A percentile compares a stretch with the other conserved stretches of the same genome.
These are phyloP conservation scores for Amphilophus citrinellus DNA, from an alignment of 2,113 vertebrate genomes.

Conservation along the genomic window DNA sequence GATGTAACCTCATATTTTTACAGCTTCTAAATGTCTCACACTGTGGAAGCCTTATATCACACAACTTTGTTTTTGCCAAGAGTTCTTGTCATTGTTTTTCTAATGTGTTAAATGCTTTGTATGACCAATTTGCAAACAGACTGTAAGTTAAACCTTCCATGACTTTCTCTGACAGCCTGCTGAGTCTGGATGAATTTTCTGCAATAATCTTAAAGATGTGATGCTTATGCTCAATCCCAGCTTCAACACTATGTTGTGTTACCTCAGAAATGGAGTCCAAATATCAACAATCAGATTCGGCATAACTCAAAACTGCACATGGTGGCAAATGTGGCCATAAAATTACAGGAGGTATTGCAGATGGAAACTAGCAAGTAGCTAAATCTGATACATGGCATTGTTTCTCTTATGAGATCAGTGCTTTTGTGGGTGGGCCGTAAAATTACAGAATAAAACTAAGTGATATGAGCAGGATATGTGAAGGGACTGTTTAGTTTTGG, in stretches of 20 bases:
- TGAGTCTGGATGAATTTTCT: neutral
- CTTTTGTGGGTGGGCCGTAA: neutral
- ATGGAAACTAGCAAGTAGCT: neutral
- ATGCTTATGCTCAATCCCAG: too few species aligned
- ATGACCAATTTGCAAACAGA: neutral
- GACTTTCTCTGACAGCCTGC: neutral
- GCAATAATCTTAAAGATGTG: rapidly evolving
- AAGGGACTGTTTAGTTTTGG: neutral
- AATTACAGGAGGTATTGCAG: neutral
- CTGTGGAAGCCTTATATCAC: neutral
- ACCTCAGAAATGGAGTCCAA: neutral
- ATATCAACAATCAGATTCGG: neutral
- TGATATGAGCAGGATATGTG: too few species aligned
- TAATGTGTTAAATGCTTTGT: neutral
- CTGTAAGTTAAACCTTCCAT: neutral
- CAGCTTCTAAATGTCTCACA: too few species aligned
- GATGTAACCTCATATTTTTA: too few species aligned
- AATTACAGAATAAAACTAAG: neutral
- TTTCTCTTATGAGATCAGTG: neutral
- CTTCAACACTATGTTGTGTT: rapidly evolving
- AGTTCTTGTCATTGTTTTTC: too few species aligned
- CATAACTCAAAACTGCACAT: neutral
- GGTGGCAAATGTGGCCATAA: neutral
- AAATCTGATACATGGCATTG: neutral
- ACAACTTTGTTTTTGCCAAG: too few species aligned